Percentiles rank a stretch among this genome's conserved stretches.
Conservation (phyloP, 2,797 vertebrate genomes). For the Sebastes iracundus region DNA sequence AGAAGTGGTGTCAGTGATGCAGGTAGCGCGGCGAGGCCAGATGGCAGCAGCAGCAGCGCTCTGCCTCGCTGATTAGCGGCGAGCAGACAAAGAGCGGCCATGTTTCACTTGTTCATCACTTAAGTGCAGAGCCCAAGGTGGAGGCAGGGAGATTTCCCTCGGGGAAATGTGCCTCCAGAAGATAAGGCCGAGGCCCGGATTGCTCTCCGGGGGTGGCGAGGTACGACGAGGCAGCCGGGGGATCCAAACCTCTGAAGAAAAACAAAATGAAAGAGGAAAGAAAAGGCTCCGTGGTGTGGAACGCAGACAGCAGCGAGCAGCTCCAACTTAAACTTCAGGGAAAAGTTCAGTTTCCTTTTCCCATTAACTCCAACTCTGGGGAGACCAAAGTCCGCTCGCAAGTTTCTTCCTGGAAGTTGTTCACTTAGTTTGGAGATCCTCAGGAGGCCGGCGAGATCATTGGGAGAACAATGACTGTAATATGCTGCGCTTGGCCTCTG, state of each 20-base stretch:
- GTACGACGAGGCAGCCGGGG: constrained; percentile 49
- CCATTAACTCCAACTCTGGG: constrained; percentile 62
- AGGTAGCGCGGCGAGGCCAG: constrained; percentile 46
- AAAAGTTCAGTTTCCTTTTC: constrained; percentile 60
- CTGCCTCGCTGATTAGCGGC: constrained; percentile 72
- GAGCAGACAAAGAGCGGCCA: constrained; percentile 73
- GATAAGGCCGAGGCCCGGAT: constrained; percentile 72
- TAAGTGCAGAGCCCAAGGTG: constrained; percentile 77
- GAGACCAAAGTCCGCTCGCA: constrained; percentile 57
- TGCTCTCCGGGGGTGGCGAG: constrained; percentile 71
- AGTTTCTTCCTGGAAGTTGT: constrained; percentile 54
- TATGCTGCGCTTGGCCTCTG: constrained; percentile 55
- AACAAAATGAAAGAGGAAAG: constrained; percentile 68
- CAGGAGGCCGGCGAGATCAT: constrained; percentile 43
- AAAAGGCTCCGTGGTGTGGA: constrained; percentile 73
- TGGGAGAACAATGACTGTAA: constrained; percentile 72
- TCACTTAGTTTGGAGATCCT: constrained; percentile 40
- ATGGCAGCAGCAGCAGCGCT: constrained; percentile 60
- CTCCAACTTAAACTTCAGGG: constrained; percentile 53
- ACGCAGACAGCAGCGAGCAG: constrained; percentile 57
- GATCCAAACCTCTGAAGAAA: constrained; percentile 74
- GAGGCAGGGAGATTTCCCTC: constrained; percentile 75
- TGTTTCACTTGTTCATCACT: constrained; percentile 79
- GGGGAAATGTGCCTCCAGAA: constrained; percentile 72
- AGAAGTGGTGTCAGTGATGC: constrained; percentile 56